A percentile compares a stretch with the other conserved stretches of the same genome.
Conservation (phyloP, 2,113 vertebrate genomes). For the Rousettus leschenaultii region DNA sequence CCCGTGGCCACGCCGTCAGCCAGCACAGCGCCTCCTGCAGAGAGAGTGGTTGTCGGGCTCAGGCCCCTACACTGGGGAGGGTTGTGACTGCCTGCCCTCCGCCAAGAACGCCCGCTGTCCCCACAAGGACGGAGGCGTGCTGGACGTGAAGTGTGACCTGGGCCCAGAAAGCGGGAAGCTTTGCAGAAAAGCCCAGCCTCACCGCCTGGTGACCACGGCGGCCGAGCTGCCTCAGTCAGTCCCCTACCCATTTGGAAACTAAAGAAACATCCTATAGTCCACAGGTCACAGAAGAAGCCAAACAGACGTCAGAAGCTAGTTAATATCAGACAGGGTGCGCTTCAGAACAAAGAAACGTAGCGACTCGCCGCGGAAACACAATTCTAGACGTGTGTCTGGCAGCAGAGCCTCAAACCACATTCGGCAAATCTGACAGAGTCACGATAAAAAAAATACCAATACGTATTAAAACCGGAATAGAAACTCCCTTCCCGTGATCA, state of each 20-base stretch:
- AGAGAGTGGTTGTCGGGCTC: background rate
- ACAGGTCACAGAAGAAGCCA: background rate
- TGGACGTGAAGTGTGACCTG: accelerated
- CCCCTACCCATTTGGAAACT: background rate
- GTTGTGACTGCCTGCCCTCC: background rate
- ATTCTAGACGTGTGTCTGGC: no score
- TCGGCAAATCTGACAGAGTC: no score
- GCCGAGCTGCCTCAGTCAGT: no score
- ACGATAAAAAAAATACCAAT: no score
- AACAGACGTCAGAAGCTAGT: no score
- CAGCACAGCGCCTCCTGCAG: constrained; percentile 71
- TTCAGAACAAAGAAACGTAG: no score
- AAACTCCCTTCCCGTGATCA: no score
- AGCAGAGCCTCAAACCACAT: no score
- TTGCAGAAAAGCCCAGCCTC: background rate
- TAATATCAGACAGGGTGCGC: no score
- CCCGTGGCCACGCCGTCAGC: constrained; percentile 52
- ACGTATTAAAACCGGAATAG: no score
- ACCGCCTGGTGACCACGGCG: background rate
- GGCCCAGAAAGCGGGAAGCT: background rate
- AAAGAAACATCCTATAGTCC: background rate
- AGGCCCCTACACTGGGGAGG: background rate
- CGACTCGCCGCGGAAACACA: no score
- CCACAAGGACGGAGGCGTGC: background rate
- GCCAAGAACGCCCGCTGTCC: background rate